Evolutionary conservation across 2,888 invertebrate genomes (phyloP), one percentile per base, ranked within the genome.

Genomic region (Pandemis cinnamomeana): DNA sequence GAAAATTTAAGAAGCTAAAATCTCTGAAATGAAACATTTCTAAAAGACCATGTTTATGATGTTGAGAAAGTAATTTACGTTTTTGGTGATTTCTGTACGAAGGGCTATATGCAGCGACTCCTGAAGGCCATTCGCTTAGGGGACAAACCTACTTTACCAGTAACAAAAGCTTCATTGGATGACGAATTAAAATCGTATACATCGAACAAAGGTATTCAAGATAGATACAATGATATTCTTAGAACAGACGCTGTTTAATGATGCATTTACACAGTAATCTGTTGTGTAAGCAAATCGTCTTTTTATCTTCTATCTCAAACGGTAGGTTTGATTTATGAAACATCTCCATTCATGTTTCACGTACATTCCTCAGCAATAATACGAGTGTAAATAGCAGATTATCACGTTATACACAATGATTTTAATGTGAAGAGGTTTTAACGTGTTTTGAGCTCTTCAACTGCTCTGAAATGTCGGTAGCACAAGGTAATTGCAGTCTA

Each of bases 191-290:
- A 58, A 58, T 48, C 5, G 3, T 8, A 53, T 41, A 48, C 41
- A 51, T 67, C 67, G n/a, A 46, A 63, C 55, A 67, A 60, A 60
- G 46, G 36, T 13, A 15, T 55, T 36, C 36, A 63, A 72, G 63
- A 72, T 63, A 68, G 68, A 68, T 55, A 58, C 58, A 67, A 20
- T 6, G 48, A 7, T 60, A 60, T 71, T 60, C 66, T 13, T 42
- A 67, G 48, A 71, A 67, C 51, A 51, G 44, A 48, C 41, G 48
- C 10, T 27, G 46, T 53, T 61, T 60, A 66, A 71, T 48, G 42
- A 60, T 60, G 41, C 20, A 44, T 63, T 63, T 63, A 51, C 58
- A 60, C 48, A 48, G 66, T 60, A 60, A 60, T 67, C 41, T 67
- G 60, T 67, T 15, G 41, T n/a, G 42, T 58, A 46, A 58, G 20